Conservation (phyloP, 2,113 vertebrate species). For the Ciconia boyciana region DNA sequence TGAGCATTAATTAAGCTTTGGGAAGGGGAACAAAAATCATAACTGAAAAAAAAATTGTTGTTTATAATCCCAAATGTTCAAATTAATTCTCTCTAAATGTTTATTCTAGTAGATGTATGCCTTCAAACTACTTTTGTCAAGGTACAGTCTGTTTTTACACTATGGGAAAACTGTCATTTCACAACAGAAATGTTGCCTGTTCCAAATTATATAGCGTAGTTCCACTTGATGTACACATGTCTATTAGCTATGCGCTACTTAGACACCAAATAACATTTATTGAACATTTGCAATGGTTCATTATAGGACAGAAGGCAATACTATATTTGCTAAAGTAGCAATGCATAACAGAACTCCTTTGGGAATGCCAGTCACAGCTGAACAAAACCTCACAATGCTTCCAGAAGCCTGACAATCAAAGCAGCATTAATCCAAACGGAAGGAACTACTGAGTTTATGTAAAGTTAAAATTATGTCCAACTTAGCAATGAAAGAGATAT, state of each 20-base stretch:
- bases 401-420: not conserved
- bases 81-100: not conserved
- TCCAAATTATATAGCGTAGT: not conserved
- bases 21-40: not conserved
- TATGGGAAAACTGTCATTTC: not conserved
- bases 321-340: not conserved
- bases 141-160: not conserved
- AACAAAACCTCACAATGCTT: not conserved
- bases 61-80: not conserved
- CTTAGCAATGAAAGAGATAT: not conserved
- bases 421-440: not conserved
- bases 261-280: not conserved
- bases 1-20: not conserved
- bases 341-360: not conserved
- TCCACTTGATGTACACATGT: not conserved
- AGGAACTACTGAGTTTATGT: not conserved
- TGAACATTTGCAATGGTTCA: not conserved
- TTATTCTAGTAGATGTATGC: not conserved
- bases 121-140: not conserved
- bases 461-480: not conserved
- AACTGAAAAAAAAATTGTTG: not conserved
- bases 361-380: not conserved
- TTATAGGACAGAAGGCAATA: not conserved
- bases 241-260: not conserved
- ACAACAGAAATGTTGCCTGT: not conserved